These are phyloP conservation scores for Cranoglanis bouderius DNA, from an alignment of 2,113 vertebrate species.

Conservation along the genomic window DNA sequence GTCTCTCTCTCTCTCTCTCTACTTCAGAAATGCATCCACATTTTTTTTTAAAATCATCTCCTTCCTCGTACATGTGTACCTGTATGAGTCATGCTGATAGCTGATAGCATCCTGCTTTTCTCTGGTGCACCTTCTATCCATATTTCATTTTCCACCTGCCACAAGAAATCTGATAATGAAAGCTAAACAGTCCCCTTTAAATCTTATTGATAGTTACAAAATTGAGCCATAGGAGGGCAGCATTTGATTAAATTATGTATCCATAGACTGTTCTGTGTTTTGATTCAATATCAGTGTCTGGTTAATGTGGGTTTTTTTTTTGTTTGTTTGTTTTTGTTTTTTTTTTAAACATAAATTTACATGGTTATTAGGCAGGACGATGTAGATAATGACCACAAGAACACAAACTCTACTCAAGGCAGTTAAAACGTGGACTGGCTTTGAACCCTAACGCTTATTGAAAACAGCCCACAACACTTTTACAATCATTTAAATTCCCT, in stretches of 20 bases:
- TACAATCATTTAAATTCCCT: not conserved
- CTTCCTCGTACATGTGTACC: not conserved
- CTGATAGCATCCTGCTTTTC: constrained; percentile 15
- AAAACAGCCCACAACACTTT: constrained; percentile 7
- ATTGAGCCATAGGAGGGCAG: constrained; percentile 69
- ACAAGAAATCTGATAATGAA: constrained; percentile 50
- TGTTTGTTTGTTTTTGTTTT: not conserved
- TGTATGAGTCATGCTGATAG: not conserved
- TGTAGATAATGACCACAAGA: not conserved
- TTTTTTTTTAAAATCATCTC: constrained; percentile 23
- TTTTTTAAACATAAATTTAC: constrained; percentile 7
- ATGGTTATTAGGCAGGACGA: not conserved
- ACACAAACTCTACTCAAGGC: not conserved
- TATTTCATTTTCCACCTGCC: constrained; percentile 35
- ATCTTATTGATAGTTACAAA: constrained; percentile 56
- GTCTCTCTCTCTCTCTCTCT: constrained; percentile 6
- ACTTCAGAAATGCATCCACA: not conserved
- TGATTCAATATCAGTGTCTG: not conserved
- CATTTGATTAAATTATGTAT: constrained; percentile 61
- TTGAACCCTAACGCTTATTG: not conserved
- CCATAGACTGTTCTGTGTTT: not conserved
- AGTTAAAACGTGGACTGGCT: not conserved
- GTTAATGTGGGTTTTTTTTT: no score
- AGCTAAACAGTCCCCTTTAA: constrained; percentile 28
- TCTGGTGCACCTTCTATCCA: not conserved